These are phyloP conservation scores for Acleris literana DNA, from an alignment of 2,888 invertebrate genomes.

Conservation along the genomic window DNA sequence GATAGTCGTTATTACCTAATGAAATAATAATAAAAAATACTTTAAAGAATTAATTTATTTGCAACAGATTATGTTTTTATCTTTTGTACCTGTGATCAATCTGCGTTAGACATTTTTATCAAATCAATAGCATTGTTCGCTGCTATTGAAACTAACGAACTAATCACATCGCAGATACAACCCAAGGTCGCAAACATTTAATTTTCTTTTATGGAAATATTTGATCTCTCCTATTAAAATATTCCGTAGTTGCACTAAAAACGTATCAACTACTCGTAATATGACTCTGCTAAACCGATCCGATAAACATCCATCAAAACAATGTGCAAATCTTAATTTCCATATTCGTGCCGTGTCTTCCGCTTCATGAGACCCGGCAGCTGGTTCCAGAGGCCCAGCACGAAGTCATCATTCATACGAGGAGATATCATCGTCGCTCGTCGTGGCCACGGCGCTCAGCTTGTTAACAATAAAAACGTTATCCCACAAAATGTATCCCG, in stretches of 20 bases:
- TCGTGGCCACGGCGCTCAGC: constrained; percentile 73
- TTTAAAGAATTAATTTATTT: not conserved
- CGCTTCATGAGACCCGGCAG: constrained; percentile 64
- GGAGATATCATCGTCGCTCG: constrained; percentile 80
- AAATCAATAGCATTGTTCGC: not conserved
- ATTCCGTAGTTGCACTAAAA: too few relatives aligned
- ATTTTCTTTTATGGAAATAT: too few relatives aligned
- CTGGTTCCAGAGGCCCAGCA: constrained; percentile 77
- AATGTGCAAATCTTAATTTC: constrained; percentile 55
- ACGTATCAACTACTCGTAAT: not conserved
- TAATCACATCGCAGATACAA: not conserved
- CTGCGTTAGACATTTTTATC: not conserved
- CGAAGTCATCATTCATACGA: constrained; percentile 83
- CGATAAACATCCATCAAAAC: constrained; percentile 40
- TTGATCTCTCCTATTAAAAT: too few relatives aligned
- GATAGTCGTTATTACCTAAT: too few relatives aligned
- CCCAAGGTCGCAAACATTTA: not conserved
- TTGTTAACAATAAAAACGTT: constrained; percentile 84
- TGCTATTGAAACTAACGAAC: not conserved
- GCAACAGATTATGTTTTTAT: not conserved
- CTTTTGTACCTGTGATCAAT: not conserved
- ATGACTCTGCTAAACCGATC: not conserved
- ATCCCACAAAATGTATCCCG: constrained; percentile 78
- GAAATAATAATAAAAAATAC: not conserved
- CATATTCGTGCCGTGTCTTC: constrained; percentile 78